phyloP scores from a whole-genome alignment of 2,888 invertebrate species.

The Pilophorus perplexus region DNA sequence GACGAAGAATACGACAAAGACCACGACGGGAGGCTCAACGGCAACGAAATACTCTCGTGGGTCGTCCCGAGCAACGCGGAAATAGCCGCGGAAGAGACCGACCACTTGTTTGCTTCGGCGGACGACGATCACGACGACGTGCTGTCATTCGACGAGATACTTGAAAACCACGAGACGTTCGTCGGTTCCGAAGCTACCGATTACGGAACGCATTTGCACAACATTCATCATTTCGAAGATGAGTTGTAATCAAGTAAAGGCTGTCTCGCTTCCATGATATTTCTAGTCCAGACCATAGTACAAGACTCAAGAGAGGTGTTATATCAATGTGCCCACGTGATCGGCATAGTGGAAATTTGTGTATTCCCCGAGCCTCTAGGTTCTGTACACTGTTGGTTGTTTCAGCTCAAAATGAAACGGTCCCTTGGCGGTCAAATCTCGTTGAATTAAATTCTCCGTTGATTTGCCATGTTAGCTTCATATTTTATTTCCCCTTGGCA shows the following conservation, averaged over 20 bases:
- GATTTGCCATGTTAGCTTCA: too few species aligned
- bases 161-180: conserved; percentile 81
- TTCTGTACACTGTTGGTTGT: too few species aligned
- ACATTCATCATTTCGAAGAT: conserved; percentile 73
- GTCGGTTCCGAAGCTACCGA: conserved; percentile 91
- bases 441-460: too few species aligned
- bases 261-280: too few species aligned
- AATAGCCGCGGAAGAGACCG: conserved; percentile 85
- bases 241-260: conserved; percentile 74
- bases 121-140: conserved; percentile 82
- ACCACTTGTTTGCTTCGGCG: conserved; percentile 80
- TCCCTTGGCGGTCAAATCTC: too few species aligned
- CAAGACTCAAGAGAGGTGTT: too few species aligned
- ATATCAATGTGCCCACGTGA: too few species aligned
- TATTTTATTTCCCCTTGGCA: too few species aligned
- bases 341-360: too few species aligned
- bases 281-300: too few species aligned
- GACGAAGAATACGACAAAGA: conserved; percentile 82
- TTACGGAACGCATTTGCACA: conserved; percentile 79
- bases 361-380: too few species aligned
- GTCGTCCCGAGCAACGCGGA: conserved; percentile 86
- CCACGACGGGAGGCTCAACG: conserved; percentile 74
- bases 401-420: too few species aligned
- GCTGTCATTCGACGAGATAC: conserved; percentile 75
- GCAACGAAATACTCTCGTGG: conserved; percentile 81